These are phyloP conservation scores for Napeogenes sylphis DNA, from an alignment of 2,888 invertebrate species.

Conservation along the genomic window DNA sequence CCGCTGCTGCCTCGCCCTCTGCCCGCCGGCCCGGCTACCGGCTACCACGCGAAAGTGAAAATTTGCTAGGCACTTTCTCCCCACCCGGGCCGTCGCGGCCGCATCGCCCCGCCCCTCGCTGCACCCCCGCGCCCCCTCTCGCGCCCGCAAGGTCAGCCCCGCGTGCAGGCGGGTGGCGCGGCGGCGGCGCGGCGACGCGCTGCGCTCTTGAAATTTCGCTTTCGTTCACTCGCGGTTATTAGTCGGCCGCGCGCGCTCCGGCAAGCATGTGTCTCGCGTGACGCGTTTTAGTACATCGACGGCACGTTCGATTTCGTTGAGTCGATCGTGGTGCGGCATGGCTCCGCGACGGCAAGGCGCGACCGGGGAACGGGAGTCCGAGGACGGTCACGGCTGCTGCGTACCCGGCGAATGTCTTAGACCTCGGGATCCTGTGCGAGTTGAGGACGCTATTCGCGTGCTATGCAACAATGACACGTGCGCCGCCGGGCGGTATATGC, in stretches of 20 bases:
- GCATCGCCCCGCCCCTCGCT: constrained; percentile 57
- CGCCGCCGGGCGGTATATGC: constrained; percentile 93
- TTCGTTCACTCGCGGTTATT: constrained; percentile 80
- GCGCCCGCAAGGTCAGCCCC: constrained; percentile 40
- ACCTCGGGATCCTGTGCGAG: constrained; percentile 79
- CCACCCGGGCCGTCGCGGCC: constrained; percentile 55
- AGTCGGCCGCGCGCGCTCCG: constrained; percentile 79
- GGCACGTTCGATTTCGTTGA: constrained; percentile 69
- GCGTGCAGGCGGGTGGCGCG: constrained; percentile 55
- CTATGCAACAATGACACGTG: constrained; percentile 97
- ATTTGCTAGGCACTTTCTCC: constrained; percentile 74
- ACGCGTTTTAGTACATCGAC: constrained; percentile 63
- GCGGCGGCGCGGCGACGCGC: constrained; percentile 63
- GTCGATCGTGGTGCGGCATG: constrained; percentile 64
- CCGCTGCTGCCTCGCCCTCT: constrained; percentile 51
- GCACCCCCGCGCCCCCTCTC: constrained; percentile 51
- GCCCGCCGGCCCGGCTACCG: constrained; percentile 11
- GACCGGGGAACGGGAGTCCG: constrained; percentile 69
- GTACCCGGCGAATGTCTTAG: constrained; percentile 90
- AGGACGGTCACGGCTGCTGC: constrained; percentile 84
- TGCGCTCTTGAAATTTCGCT: constrained; percentile 84
- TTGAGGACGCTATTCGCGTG: constrained; percentile 90
- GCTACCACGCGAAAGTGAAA: constrained; percentile 70
- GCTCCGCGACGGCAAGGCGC: constrained; percentile 74
- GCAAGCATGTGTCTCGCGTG: constrained; percentile 78